Base-by-base conservation (phyloP, 2,888 invertebrate genomes). In the Creontiades dilutus region DNA sequence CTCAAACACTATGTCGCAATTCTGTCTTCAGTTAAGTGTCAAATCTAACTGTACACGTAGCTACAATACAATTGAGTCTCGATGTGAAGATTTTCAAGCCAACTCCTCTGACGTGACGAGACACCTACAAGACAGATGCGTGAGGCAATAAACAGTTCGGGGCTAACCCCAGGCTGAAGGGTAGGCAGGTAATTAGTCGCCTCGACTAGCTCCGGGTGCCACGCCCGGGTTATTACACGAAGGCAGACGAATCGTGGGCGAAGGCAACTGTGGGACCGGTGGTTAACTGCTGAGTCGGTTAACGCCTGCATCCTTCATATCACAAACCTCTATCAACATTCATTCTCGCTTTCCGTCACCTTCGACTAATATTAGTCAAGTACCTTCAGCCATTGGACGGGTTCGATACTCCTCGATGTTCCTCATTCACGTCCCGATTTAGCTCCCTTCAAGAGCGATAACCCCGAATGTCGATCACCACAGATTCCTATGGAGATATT, bases 131-230 rank as follows among this genome's bases (percentile, higher is more conserved):
- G 52, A 52, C 52, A 5, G 57, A 57, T n/a, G 57, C 16, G n/a
- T 57, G 57, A 14, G 57, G 14, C 57, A n/a, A 14, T 57, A 57
- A 57, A 57, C 57, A 57, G 57, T 57, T 16, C 57, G 37, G 37
- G 37, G 2, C 37, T 37, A 2, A 37, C 57, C 57, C 57, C 57
- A 57, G n/a, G 57, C 16, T 57, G 57, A 16, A 57, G 57, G 57
- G 57, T 37, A 37, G 37, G 37, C 7, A 37, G 37, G 37, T 68
- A 68, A 68, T 68, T 68, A 68, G 68, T 68, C 9, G 68, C 68
- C n/a, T 57, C 68, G 23, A 9, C 68, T n/a, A 57, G 57, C 68
- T 68, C 68, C 68, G 19, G 68, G 68, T 68, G 27, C 68, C 68
- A 68, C 68, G 68, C 68, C 68, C 13, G 11, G 12, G 23, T 68